Base-by-base conservation (phyloP, 2,888 invertebrate species). In the Bembecia ichneumoniformis region DNA sequence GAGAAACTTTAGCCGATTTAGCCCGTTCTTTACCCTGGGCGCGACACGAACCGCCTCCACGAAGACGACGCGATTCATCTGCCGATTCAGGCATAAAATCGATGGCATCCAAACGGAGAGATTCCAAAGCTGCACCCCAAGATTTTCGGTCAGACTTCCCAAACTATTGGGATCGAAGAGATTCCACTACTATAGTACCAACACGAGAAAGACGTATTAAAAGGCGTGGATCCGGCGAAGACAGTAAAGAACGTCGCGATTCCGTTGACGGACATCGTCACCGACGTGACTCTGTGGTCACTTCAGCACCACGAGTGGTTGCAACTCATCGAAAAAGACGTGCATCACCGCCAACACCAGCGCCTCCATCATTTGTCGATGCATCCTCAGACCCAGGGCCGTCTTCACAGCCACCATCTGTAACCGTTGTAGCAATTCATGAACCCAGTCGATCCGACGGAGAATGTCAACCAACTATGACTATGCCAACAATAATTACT, bases 1-100 rank as follows among this genome's bases (percentile, higher is more conserved):
- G 96, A 47, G 96, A 96, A 77, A 96, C 96, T 1, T 87, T 96
- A 49, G 96, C 96, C 40, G 96, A 96, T 71, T 88, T 96, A 51
- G 96, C 96, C 1, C 91, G 95, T 59, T 94, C 94, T 40, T 76
- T 96, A 49, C 95, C 95, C 0, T 96, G 95, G 95, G 91, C 93
- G 13, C 90, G 94, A 20, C 86, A 88, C 64, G 81, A 86, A 50
- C 88, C 88, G 4, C 89, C 89, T 0, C 87, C 87, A 1, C 88
- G 93, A 35, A 95, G 95, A 66, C 89, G 96, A n/a, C 89, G 96
- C 48, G 96, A 96, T 71, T 95, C 95, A 17, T 95, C 95, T 52
- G 95, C 94, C 46, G 96, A 96, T 75, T 94, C 95, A 0, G 94
- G 95, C 47, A 93, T 95, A 57, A 91, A 94, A 67, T 93, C 93